Conservation (phyloP, 2,113 vertebrate genomes). For the Ahaetulla prasina region DNA sequence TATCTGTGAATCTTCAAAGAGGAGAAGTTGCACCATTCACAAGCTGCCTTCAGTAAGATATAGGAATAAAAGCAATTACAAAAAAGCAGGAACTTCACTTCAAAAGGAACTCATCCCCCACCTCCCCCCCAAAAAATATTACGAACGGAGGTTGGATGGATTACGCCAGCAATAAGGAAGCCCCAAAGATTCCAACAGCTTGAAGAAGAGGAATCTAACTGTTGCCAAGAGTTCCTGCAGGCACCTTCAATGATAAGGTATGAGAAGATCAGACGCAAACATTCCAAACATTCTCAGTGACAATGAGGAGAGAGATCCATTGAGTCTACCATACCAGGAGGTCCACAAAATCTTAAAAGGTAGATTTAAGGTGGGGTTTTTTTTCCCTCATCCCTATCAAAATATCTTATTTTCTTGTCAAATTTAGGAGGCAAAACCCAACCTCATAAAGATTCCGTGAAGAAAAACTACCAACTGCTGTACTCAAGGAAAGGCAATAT, state of each 20-base stretch:
- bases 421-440: background rate
- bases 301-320: background rate
- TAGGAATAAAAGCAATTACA: background rate
- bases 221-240: background rate
- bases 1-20: constrained; percentile 16
- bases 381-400: background rate
- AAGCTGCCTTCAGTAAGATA: background rate
- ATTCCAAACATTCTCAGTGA: background rate
- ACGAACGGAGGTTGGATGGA: background rate
- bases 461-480: background rate
- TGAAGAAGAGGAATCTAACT: background rate
- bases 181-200: background rate
- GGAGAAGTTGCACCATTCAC: background rate
- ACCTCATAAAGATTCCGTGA: background rate
- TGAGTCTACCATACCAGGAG: background rate
- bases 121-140: background rate
- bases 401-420: background rate
- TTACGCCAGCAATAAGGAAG: background rate
- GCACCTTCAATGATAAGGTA: background rate
- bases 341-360: background rate
- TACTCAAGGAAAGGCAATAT: background rate
- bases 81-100: background rate
- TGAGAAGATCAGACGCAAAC: too few relatives aligned
- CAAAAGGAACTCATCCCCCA: background rate
- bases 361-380: too few relatives aligned